These are phyloP conservation scores for Sitobion miscanthi DNA, from an alignment of 1,140 invertebrate species.

Conservation along the genomic window DNA sequence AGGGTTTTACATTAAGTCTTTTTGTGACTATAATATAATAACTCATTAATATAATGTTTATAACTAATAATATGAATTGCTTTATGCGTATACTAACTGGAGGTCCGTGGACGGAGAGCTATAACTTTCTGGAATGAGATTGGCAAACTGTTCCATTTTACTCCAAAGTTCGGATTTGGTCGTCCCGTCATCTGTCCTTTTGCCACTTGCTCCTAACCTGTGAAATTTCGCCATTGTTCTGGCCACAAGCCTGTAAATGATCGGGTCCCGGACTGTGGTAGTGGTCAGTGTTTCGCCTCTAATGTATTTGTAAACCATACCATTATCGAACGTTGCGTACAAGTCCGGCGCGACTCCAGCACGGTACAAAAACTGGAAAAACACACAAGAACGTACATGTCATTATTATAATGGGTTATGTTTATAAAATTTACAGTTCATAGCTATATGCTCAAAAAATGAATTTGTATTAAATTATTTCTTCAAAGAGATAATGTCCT, in stretches of 20 bases:
- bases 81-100: background rate
- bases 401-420: background rate
- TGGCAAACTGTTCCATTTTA: slow-evolving; percentile 77
- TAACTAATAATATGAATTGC: background rate
- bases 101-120: slow-evolving; percentile 62
- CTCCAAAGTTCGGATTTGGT: slow-evolving; percentile 71
- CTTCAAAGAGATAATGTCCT: background rate
- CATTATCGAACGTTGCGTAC: slow-evolving; percentile 93
- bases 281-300: slow-evolving; percentile 80
- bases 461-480: background rate
- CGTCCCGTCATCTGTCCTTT: slow-evolving; percentile 59
- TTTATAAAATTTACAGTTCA: background rate
- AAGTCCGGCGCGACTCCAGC: slow-evolving; percentile 82
- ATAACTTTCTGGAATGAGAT: slow-evolving; percentile 74
- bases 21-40: too few relatives aligned
- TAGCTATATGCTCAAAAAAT: background rate
- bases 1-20: too few relatives aligned
- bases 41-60: background rate
- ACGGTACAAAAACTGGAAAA: slow-evolving; percentile 73
- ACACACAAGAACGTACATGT: slow-evolving; percentile 53
- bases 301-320: slow-evolving; percentile 90
- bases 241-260: slow-evolving; percentile 79
- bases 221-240: slow-evolving; percentile 82
- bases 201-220: slow-evolving; percentile 65
- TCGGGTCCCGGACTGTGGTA: slow-evolving; percentile 72